Base-by-base conservation (phyloP, 1,140 invertebrate genomes). In the Eueides isabella region DNA sequence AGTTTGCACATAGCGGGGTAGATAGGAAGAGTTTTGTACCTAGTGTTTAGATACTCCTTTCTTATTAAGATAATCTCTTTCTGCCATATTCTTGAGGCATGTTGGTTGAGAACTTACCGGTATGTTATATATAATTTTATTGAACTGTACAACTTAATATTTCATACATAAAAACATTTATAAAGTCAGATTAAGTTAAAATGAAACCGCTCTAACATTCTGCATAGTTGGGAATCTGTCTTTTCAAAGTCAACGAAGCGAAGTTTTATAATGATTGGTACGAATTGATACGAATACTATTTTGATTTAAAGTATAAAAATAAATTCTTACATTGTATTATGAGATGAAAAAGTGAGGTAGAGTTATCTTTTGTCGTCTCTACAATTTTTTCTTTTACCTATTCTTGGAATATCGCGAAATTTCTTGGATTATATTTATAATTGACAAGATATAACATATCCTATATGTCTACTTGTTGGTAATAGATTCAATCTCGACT, bases 181-280 rank as follows among this genome's bases (percentile, higher is more conserved):
- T 26, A 55, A 4, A 55, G 2, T 55, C 6, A 30, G 41, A 33
- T 61, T 33, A 61, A 69, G 12, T 67, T 62, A 67, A 61, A 67
- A 33, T 44, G 67, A 41, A 73, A 63, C 63, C 41, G 5, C 61
- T 61, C 26, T 11, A 26, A 61, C 11, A 55, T 55, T 67, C n/a
- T 62, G 63, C 63, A 33, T 62, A 72, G 71, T 67, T 73, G 29
- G 67, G 55, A 61, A 67, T 41, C 23, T 69, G 31, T 62, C 67
- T 67, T 61, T 66, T 72, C 44, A 67, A 62, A 67, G 26, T 28
- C 65, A 68, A 35, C 35, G 33, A 38, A 61, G 64, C 55, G 65
- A 23, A 67, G 65, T 62, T 73, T 73, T 73, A 73, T 73, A 73
- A 73, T 67, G 71, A 73, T 73, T 67, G 31, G 19, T 30, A 62